phyloP scores from a whole-genome alignment of 2,888 invertebrate genomes.

The Molorchus minor region DNA sequence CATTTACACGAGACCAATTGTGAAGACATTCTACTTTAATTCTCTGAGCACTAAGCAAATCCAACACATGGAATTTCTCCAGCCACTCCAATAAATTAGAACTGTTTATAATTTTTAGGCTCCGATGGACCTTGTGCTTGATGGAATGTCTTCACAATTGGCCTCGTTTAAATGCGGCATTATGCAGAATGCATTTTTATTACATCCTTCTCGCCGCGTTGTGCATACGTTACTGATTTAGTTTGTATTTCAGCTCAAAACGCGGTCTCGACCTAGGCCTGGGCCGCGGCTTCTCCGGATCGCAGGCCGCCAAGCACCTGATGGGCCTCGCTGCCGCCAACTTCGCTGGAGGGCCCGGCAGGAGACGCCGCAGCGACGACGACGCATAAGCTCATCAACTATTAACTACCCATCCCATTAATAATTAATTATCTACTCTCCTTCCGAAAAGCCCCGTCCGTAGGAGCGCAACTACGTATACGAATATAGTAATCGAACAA shows the following conservation, averaged over 20 bases:
- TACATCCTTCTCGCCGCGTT: too few relatives aligned
- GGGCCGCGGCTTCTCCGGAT: conserved; percentile 87
- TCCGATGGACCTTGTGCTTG: too few relatives aligned
- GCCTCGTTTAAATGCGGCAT: too few relatives aligned
- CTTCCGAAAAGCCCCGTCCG: conserved; percentile 11
- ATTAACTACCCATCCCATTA: neutral
- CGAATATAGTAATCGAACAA: neutral
- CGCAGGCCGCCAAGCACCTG: conserved; percentile 89
- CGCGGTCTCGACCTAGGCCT: conserved; percentile 88
- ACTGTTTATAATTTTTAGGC: too few relatives aligned
- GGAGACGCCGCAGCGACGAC: conserved; percentile 77
- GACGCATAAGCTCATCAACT: conserved; percentile 25
- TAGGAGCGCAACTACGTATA: neutral
- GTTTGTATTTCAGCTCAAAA: conserved; percentile 75
- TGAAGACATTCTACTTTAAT: too few relatives aligned
- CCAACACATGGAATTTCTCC: too few relatives aligned
- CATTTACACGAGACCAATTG: too few relatives aligned
- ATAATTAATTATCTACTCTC: conserved; percentile 8
- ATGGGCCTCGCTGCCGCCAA: conserved; percentile 91
- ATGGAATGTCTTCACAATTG: too few relatives aligned
- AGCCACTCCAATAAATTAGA: too few relatives aligned
- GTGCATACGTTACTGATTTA: too few relatives aligned
- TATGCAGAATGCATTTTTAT: too few relatives aligned
- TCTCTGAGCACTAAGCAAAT: too few relatives aligned
- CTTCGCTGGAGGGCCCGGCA: conserved; percentile 87